These are phyloP conservation scores for Malaclemys terrapin DNA, from an alignment of 2,113 vertebrate species.

Conservation along the genomic window DNA sequence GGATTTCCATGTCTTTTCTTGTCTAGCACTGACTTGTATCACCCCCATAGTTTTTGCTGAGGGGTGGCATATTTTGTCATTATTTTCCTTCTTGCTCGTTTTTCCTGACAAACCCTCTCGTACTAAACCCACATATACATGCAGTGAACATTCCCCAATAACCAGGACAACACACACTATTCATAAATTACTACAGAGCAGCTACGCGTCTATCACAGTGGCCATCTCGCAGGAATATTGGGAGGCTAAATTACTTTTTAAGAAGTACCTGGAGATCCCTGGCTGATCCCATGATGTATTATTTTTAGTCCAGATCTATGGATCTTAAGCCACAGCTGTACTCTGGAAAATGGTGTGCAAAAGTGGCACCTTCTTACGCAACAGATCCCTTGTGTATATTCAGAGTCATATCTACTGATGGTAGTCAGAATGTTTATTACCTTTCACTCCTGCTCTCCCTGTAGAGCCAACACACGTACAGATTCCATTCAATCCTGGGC, in stretches of 20 bases:
- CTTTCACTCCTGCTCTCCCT: not conserved
- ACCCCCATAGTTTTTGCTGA: not conserved
- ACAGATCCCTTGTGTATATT: not conserved
- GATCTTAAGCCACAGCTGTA: not conserved
- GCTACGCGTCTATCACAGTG: not conserved
- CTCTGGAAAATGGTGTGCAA: not conserved
- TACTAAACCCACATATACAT: not conserved
- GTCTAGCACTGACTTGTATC: not conserved
- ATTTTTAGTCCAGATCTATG: not conserved
- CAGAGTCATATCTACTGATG: not conserved
- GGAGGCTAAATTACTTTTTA: not conserved
- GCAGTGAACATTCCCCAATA: not conserved
- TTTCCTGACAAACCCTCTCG: not conserved
- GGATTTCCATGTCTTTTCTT: not conserved
- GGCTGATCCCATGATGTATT: not conserved
- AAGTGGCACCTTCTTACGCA: not conserved
- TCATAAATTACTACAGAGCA: not conserved
- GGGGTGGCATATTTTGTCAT: not conserved
- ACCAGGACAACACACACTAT: not conserved
- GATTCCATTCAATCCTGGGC: not conserved
- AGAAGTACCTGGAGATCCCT: not conserved
- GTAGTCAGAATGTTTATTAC: not conserved
- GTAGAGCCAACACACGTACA: not conserved
- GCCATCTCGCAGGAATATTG: not conserved
- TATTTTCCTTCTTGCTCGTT: not conserved